A percentile compares a stretch with the other conserved stretches of the same genome.
Evolutionary conservation across 2,113 vertebrate species (phyloP).

Genomic region (Lampris incognitus): DNA sequence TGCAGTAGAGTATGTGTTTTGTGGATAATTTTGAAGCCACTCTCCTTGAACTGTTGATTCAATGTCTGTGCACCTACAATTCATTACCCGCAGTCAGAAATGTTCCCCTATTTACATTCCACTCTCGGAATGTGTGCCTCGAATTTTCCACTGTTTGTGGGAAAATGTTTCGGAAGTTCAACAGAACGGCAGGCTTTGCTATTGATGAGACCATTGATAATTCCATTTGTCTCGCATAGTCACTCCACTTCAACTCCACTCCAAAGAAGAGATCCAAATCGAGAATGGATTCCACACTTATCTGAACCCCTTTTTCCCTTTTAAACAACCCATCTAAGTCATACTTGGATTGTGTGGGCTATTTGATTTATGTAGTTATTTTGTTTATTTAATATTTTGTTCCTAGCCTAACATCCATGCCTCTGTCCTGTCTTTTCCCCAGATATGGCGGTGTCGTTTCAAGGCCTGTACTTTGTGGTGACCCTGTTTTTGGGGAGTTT

Average conservation of each 20-base stretch:
- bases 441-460: slow-evolving; percentile 91
- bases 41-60: slow-evolving; percentile 39
- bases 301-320: not conserved
- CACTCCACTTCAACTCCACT: slow-evolving; percentile 24
- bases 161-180: slow-evolving; percentile 59
- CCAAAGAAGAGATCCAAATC: slow-evolving; percentile 23
- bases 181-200: slow-evolving; percentile 39
- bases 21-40: slow-evolving; percentile 27
- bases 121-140: slow-evolving; percentile 55
- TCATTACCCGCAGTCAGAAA: slow-evolving; percentile 51
- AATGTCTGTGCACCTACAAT: slow-evolving; percentile 35
- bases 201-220: slow-evolving; percentile 49
- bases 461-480: slow-evolving; percentile 91
- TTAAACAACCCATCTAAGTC: not conserved
- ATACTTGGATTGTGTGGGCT: not conserved
- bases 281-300: slow-evolving; percentile 17
- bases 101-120: slow-evolving; percentile 77
- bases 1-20: not conserved
- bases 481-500: slow-evolving; percentile 93
- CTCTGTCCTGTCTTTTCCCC: slow-evolving; percentile 58
- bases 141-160: slow-evolving; percentile 75
- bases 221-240: slow-evolving; percentile 34
- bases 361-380: not conserved
- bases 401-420: not conserved
- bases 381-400: not conserved